Conservation (phyloP, 2,797 vertebrate genomes). For the Natrix natrix region DNA sequence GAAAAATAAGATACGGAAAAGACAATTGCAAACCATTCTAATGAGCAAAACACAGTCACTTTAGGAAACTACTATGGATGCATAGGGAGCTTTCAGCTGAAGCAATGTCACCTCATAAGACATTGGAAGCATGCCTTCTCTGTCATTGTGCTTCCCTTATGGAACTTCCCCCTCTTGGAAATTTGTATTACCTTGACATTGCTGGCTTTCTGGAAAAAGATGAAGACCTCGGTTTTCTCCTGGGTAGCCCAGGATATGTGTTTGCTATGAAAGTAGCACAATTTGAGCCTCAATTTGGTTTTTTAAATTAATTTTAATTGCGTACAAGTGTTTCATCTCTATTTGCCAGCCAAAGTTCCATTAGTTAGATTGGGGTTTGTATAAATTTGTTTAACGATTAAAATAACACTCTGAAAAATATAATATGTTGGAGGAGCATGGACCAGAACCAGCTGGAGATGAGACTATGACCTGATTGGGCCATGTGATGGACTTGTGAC, state of each 20-base stretch:
- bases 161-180: neutral
- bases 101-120: neutral
- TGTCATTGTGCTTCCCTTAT: neutral
- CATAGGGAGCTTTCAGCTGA: neutral
- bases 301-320: neutral
- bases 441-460: no score
- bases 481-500: no score
- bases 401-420: neutral
- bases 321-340: neutral
- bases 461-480: no score
- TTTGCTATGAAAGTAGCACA: neutral
- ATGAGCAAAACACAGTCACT: neutral
- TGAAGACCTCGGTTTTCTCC: neutral
- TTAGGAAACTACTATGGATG: neutral
- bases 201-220: neutral
- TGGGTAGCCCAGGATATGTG: neutral
- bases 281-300: neutral
- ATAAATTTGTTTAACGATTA: neutral
- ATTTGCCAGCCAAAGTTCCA: neutral
- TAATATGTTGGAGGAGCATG: neutral
- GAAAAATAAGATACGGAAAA: neutral
- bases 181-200: neutral
- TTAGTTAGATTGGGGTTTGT: neutral
- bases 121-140: neutral
- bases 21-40: neutral